Evolutionary conservation across 2,888 invertebrate genomes (phyloP), one percentile per base, ranked within the genome.

Genomic region (Sympetrum striolatum): DNA sequence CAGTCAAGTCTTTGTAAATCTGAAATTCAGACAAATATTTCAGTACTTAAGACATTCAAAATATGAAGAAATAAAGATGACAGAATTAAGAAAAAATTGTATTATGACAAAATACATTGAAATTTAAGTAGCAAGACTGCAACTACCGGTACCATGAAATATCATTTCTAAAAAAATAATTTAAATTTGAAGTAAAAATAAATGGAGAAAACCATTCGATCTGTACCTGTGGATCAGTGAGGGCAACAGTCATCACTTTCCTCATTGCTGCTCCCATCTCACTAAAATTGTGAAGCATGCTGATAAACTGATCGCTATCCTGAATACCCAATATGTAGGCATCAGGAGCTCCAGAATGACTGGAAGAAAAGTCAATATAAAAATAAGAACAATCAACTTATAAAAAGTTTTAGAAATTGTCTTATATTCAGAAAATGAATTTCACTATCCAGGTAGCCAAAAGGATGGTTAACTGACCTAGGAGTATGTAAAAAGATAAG

Each of bases 211-310:
- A n/a, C 0, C n/a, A 15, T 81, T 15, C 53, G 18, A 18, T 53
- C 0, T 92, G 92, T 93, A 97, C 96, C 92, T 97, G 97, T 90
- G 97, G 97, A 95, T 98, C 98, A 90, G 98, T 98, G 53, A 99
- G 95, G 53, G 98, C 98, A 92, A 97, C 95, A 80, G 98, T 98
- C 97, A 99, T 98, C 91, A 98, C 98, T 92, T 96, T 95, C 92
- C 98, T 95, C 99, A 99, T 99, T 92, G 98, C 96, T 92, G 98
- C 98, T 64, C 99, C 99, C 98, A 99, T 98, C 93, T 98, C 98
- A 94, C 98, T 98, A 92, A 98, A 96, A 93, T 98, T 98, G 94
- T 98, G 97, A 91, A 99, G 94, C 97, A 99, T 98, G 92, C 97
- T 96, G 91, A 98, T 96, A 94, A 97, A 98, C 91, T 96, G 96